Base-by-base conservation (phyloP, 2,888 invertebrate genomes). In the Lithodes maja region DNA sequence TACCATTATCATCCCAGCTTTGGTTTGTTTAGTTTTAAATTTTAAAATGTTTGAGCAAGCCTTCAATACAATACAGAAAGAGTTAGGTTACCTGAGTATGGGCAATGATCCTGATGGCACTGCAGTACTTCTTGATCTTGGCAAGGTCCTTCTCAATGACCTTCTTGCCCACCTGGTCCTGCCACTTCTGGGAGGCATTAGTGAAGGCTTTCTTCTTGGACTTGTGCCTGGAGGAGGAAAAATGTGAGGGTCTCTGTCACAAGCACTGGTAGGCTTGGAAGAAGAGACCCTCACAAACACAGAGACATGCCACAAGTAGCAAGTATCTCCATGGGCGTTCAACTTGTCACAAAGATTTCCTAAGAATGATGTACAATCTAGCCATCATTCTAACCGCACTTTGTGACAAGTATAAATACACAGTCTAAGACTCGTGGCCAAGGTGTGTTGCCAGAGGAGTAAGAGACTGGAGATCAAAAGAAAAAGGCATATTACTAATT, bases 181-280 rank as follows among this genome's bases (percentile, higher is more conserved):
- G 97, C 99, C 99, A 99, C 94, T 99, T 99, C 95, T 99, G 99
- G 94, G 98, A 97, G 92, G 98, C 96, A 95, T 99, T 99, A 92
- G 98, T 97, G 95, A 99, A 99, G 92, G 99, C 99, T 98, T 99
- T 99, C 98, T 99, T 99, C 96, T 99, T 99, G 94, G 98, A 98
- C 95, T 98, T 98, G 95, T 98, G 99, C 99, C 99, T 99, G 94
- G 92, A 89, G 84, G 74, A 61, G 61, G 78, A 86, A 85, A 53
- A 69, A 86, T 89, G 85, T 86, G 82, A 86, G 85, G 89, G 86
- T 74, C 89, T 89, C 89, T 89, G 52, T 89, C 89, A 85, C 89
- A 89, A 89, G 83, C 71, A 84, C 33, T 33, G 33, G n/a, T 7
- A n/a, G 17, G 53, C 85, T 71, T 83, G 89, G 89, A 89, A 83